Base-by-base conservation (phyloP, 2,888 invertebrate species). In the Drosophila atripex region DNA sequence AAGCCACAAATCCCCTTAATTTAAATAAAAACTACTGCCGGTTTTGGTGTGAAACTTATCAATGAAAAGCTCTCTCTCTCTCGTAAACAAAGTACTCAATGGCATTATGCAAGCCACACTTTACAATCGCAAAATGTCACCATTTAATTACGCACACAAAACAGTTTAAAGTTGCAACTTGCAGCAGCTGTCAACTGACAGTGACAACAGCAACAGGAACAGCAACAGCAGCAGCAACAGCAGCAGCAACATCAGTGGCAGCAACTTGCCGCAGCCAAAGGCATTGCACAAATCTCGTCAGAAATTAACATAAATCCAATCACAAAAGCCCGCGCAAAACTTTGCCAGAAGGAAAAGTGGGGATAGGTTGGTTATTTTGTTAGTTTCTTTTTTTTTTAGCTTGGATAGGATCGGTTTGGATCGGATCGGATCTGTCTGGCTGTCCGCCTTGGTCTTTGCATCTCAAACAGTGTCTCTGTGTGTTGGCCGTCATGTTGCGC, bases 241-340 rank as follows among this genome's bases (percentile, higher is more conserved):
- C 55, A 38, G 35, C 73, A 61, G 14, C 57, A 51, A 47, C 66
- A 56, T 16, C 57, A 30, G 32, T 47, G 32, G 41, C 69, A 47
- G 47, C 68, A 56, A 49, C 60, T 66, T 41, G 50, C 72, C 55
- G 59, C 78, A 79, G 72, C 78, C 79, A 60, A 63, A 75, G 73
- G 75, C 85, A 77, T 82, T 82, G 85, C 85, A 82, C 82, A 82
- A 82, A 82, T 82, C 82, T 82, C 82, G 85, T 82, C 84, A 73
- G 78, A 84, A 85, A 86, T 86, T 85, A 85, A 80, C 84, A 85
- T 85, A 85, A 85, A 85, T 85, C 80, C 84, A 85, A 84, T 86
- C 86, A 85, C 78, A 80, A 84, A 66, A 80, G 78, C 80, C 83
- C 78, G 78, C 76, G 73, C 75, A 84, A 76, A 75, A 63, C 71